phyloP scores from a whole-genome alignment of 2,888 invertebrate species.

The Drosophila niveifrons region DNA sequence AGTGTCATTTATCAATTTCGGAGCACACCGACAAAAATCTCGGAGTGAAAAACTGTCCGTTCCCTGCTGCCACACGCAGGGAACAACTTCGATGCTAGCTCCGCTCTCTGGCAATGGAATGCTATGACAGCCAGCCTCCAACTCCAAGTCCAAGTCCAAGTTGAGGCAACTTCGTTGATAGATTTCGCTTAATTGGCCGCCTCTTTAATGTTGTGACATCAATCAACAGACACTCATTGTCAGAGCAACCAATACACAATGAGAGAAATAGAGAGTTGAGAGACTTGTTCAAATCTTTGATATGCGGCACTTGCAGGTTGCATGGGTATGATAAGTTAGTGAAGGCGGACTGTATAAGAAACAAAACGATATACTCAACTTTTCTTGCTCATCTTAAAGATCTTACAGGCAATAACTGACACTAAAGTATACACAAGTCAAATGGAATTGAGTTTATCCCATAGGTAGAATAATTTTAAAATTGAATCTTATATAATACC shows the following conservation, averaged over 20 bases:
- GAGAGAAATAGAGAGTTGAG: not conserved
- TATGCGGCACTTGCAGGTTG: not conserved
- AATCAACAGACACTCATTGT: constrained; percentile 70
- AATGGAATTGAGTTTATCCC: no score
- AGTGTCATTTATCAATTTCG: constrained; percentile 80
- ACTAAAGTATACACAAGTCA: no score
- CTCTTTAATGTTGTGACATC: constrained; percentile 75
- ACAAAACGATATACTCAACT: no score
- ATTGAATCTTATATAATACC: no score
- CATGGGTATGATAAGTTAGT: not conserved
- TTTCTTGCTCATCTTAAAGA: no score
- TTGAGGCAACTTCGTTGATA: constrained; percentile 44
- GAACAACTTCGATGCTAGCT: constrained; percentile 7
- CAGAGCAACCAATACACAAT: constrained; percentile 9
- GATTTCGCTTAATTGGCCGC: constrained; percentile 78
- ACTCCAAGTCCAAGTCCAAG: not conserved
- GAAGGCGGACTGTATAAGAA: not conserved
- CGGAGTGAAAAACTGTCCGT: constrained; percentile 2
- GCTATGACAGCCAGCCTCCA: not conserved
- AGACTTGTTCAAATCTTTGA: not conserved
- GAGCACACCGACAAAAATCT: constrained; percentile 16
- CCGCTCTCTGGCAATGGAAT: not conserved
- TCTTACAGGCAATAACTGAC: no score
- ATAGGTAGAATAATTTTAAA: no score
- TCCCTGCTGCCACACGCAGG: constrained; percentile 50